phyloP scores from a whole-genome alignment of 2,888 invertebrate species.

The Balanococcus diminutus region DNA sequence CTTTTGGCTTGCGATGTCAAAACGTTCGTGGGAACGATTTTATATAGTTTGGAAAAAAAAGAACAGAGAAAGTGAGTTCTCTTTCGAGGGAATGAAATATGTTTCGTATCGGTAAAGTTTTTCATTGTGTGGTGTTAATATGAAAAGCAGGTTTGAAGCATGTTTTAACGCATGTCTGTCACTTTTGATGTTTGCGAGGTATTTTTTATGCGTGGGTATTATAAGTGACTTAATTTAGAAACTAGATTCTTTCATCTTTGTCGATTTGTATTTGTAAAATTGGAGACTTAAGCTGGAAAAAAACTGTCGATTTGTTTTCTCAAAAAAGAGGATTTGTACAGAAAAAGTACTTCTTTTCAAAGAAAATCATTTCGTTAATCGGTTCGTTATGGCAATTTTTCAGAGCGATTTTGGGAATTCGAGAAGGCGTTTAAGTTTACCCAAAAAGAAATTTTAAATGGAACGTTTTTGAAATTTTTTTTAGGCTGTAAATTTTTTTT shows the following conservation, averaged over 20 bases:
- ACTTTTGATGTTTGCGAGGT: neutral
- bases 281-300: neutral
- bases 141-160: neutral
- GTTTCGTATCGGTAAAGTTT: neutral
- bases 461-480: no score
- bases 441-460: neutral
- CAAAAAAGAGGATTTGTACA: no score
- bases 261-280: neutral
- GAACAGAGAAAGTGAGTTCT: neutral
- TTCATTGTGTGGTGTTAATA: neutral
- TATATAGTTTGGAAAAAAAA: neutral
- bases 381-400: neutral
- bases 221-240: neutral
- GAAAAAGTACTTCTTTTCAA: neutral
- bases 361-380: neutral
- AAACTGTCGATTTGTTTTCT: no score
- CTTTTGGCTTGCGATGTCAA: neutral
- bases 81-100: neutral
- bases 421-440: no score
- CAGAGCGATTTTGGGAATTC: neutral
- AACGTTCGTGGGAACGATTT: neutral
- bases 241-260: neutral
- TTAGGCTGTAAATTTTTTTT: neutral
- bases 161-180: slow-evolving; percentile 22
- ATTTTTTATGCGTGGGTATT: neutral